Conservation (phyloP, 1,140 invertebrate genomes). For the Aphaenogaster floridana region DNA sequence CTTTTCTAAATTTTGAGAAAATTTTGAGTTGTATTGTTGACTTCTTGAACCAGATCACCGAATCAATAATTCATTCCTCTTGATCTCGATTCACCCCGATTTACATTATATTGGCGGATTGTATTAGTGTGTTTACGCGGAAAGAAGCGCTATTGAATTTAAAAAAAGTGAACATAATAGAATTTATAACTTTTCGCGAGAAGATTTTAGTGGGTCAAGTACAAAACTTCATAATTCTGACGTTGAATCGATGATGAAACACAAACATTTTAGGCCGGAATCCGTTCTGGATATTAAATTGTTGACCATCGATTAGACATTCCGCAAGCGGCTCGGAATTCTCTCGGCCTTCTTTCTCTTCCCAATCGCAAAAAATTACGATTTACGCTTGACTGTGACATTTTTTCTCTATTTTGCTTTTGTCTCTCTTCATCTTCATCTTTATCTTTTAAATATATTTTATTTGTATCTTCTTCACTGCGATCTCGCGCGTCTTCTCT, state of each 20-base stretch:
- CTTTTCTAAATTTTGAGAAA: background rate
- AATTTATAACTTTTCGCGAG: conserved; percentile 14
- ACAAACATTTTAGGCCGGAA: conserved; percentile 23
- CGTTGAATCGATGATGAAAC: background rate
- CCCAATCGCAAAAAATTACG: conserved; percentile 64
- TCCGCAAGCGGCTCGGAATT: conserved; percentile 43
- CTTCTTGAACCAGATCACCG: conserved; percentile 25
- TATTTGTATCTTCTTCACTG: conserved; percentile 30
- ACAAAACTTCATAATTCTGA: conserved; percentile 31
- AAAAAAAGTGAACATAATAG: background rate
- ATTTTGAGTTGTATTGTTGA: background rate
- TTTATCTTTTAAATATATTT: conserved; percentile 33
- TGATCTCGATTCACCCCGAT: conserved; percentile 28
- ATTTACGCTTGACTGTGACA: conserved; percentile 61
- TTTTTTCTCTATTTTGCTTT: conserved; percentile 11
- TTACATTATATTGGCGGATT: conserved; percentile 8
- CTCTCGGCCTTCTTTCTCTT: conserved; percentile 68
- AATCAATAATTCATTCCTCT: conserved; percentile 28
- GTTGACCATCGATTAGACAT: background rate
- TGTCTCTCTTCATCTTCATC: background rate
- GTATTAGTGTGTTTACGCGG: background rate
- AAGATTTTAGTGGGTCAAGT: background rate
- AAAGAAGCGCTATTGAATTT: conserved; percentile 1
- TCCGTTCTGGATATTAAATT: conserved; percentile 11
- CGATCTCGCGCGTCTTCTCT: conserved; percentile 56